Evolutionary conservation across 2,797 vertebrate genomes (phyloP).

Genomic region (Pampus argenteus): DNA sequence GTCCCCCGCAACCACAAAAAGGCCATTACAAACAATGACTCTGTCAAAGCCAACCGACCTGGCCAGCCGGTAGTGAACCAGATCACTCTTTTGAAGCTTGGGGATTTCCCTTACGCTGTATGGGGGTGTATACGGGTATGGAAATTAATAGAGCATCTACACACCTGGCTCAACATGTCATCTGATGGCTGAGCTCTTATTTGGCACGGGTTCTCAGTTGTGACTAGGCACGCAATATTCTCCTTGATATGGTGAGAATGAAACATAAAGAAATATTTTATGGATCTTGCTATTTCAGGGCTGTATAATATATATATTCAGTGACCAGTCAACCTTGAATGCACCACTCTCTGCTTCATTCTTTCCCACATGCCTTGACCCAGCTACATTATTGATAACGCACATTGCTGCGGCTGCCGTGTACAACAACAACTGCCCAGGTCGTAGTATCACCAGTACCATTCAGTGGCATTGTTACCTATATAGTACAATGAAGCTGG

Average conservation of each 20-base stretch:
- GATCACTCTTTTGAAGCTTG: slow-evolving; percentile 57
- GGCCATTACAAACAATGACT: slow-evolving; percentile 65
- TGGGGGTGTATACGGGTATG: slow-evolving; percentile 16
- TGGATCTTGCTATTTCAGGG: slow-evolving; percentile 21
- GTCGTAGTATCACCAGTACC: slow-evolving; percentile 36
- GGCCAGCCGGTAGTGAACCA: slow-evolving; percentile 48
- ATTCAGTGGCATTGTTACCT: slow-evolving; percentile 55
- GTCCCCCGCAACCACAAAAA: slow-evolving; percentile 65
- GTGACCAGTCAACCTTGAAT: slow-evolving; percentile 46
- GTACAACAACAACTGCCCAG: slow-evolving; percentile 53
- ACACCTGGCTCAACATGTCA: slow-evolving; percentile 61
- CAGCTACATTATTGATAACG: slow-evolving; percentile 69
- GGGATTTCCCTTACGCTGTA: slow-evolving; percentile 56
- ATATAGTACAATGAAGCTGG: slow-evolving; percentile 48
- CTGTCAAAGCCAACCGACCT: slow-evolving; percentile 68
- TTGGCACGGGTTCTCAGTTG: background rate
- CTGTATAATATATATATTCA: slow-evolving; percentile 4
- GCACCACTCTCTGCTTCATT: slow-evolving; percentile 19
- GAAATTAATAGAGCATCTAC: slow-evolving; percentile 43
- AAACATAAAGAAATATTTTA: slow-evolving; percentile 34
- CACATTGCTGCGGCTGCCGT: slow-evolving; percentile 28
- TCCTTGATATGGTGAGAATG: background rate
- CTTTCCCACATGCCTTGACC: slow-evolving; percentile 55
- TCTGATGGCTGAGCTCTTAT: slow-evolving; percentile 31
- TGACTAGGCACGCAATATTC: background rate